These are phyloP conservation scores for Lasiurus borealis DNA, from an alignment of 2,113 vertebrate species.

Conservation along the genomic window DNA sequence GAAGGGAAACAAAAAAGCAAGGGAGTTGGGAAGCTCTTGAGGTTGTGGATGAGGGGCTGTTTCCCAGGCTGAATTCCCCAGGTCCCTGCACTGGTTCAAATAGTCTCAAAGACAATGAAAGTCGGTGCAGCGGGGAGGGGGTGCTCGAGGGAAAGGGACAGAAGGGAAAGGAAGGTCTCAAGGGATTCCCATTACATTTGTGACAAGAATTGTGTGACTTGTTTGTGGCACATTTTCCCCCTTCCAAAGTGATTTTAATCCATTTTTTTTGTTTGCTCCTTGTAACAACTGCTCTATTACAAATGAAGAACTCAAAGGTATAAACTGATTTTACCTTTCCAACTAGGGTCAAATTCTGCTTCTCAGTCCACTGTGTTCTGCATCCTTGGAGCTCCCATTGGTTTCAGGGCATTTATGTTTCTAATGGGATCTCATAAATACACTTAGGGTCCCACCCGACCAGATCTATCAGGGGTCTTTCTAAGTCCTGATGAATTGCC, in stretches of 20 bases:
- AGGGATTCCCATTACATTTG: neutral
- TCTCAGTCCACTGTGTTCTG: neutral
- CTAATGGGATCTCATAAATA: neutral
- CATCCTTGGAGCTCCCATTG: neutral
- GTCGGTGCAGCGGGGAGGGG: neutral
- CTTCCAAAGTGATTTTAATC: neutral
- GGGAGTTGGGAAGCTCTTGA: neutral
- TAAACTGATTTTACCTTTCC: neutral
- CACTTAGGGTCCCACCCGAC: neutral
- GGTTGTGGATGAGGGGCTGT: neutral
- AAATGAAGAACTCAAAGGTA: neutral
- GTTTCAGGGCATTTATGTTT: neutral
- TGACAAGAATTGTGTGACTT: neutral
- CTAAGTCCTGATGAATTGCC: neutral
- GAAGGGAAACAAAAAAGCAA: neutral
- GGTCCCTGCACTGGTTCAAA: neutral
- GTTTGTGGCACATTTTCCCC: neutral
- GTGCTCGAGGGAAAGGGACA: neutral
- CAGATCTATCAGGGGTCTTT: neutral
- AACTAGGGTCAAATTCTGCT: neutral
- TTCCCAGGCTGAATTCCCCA: neutral
- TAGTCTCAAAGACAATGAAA: neutral
- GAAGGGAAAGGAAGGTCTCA: neutral
- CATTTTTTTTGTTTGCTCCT: conserved; percentile 26
- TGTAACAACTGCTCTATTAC: neutral